Base-by-base conservation (phyloP, 2,888 invertebrate genomes). In the Megamerina dolium region DNA sequence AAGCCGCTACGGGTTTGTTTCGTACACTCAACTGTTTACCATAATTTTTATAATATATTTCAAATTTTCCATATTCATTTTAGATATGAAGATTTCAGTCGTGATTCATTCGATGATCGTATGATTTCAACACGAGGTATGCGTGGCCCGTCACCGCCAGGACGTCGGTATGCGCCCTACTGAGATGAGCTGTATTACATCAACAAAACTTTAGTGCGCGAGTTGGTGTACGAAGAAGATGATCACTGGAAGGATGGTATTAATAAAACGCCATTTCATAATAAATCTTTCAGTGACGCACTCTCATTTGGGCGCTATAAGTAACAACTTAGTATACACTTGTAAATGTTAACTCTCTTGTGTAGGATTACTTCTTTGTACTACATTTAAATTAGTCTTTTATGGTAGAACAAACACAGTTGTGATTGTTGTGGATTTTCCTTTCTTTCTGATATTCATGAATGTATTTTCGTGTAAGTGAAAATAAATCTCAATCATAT, bases 21-120 rank as follows among this genome's bases (percentile, higher is more conserved):
- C n/a, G n/a, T n/a, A n/a, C n/a, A n/a, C n/a, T n/a, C 5, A 8
- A n/a, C 4, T 23, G 19, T 21, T 16, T 27, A 38, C 16, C 19
- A 16, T 20, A 26, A 10, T n/a, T n/a, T n/a, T n/a, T n/a, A n/a
- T n/a, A 37, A 19, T 13, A 34, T 16, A 10, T 31, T 9, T 30
- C 14, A n/a, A 12, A 35, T 14, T 40, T 26, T 18, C 14, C 35
- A 19, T 13, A 27, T 20, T 8, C n/a, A n/a, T 36, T 43, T 84
- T 62, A 83, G 87, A 77, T 88, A 87, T 73, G 88, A 89, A 74
- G 88, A 88, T 74, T 89, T 88, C 71, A 88, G 87, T 74, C 78
- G 88, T 56, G 88, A 89, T 74, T 84, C 87, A 36, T 89, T 88
- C 73, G 88, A 89, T 74, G 88, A 89, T 64, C 82, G 88, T 72